Base-by-base conservation (phyloP, 2,888 invertebrate species). In the Cremastinae sp. region DNA sequence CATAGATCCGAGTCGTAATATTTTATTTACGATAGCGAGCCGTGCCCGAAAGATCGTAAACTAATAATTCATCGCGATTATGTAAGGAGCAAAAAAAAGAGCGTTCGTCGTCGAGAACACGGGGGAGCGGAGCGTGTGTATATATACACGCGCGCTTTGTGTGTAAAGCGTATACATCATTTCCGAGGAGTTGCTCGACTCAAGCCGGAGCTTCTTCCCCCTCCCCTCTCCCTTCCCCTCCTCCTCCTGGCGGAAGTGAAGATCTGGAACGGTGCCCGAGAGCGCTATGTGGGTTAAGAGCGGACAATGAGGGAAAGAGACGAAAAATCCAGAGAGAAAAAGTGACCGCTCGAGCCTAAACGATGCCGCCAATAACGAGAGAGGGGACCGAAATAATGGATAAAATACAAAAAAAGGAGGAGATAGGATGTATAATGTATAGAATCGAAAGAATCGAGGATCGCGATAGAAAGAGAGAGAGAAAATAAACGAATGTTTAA, bases 201-300 rank as follows among this genome's bases (percentile, higher is more conserved):
- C 28, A 28, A 3, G 28, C 28, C 28, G 28, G 28, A 2, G 28
- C 28, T 28, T 28, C 28, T 28, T 28, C 2, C 28, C 28, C 28
- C 41, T 16, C 62, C 51, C 9, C 8, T 28, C 5, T 16, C 54
- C 36, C 22, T 36, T 18, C n/a, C n/a, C n/a, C n/a, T 49, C 9
- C 18, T 18, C 18, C 18, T 59, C 59, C 18, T 12, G 64, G 47
- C 18, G 65, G 51, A 8, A 53, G 12, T 43, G 41, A 54, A 62
- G 61, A 77, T 70, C 65, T 77, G 77, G 77, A 77, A 77, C 65
- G 53, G 70, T 77, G 77, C 77, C 77, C 77, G 65, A 65, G 49
- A 65, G 49, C 66, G 53, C 28, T 70, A 73, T 74, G 61, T 69
- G 69, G 75, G 75, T 76, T 76, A 68, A 76, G 73, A 68, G 75